Conservation (phyloP, 2,797 vertebrate genomes). For the Ptychadena robeensis region DNA sequence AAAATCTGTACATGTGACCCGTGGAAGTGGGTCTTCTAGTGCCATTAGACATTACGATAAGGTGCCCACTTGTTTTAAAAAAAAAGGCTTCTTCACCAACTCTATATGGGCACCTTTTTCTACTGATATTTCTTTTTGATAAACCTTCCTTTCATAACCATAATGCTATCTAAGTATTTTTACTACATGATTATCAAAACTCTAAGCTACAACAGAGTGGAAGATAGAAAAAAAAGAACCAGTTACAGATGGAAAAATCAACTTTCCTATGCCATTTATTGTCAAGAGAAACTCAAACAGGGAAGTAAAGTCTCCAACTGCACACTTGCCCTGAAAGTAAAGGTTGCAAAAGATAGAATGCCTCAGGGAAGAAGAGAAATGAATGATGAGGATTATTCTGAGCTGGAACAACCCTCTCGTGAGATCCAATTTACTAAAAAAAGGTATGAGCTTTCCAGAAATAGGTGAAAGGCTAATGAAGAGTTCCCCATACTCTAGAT, state of each 20-base stretch:
- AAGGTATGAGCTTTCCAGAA: slow-evolving; percentile 3
- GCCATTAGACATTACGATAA: too few species aligned
- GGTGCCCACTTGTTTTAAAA: too few species aligned
- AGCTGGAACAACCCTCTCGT: slow-evolving; percentile 23
- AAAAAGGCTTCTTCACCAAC: too few species aligned
- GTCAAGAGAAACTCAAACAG: slow-evolving; percentile 35
- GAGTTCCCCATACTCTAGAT: slow-evolving; percentile 8
- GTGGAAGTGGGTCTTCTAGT: too few species aligned
- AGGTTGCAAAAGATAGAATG: slow-evolving; percentile 34
- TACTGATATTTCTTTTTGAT: too few species aligned
- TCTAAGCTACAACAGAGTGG: not conserved
- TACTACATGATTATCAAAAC: not conserved
- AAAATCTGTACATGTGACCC: too few species aligned
- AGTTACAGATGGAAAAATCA: not conserved
- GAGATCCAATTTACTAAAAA: slow-evolving; percentile 41
- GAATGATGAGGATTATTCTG: slow-evolving; percentile 47
- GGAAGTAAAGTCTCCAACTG: slow-evolving; percentile 17
- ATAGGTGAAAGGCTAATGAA: slow-evolving; percentile 40
- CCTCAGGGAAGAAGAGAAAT: slow-evolving; percentile 28
- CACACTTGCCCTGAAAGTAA: slow-evolving; percentile 36
- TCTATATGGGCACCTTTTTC: too few species aligned
- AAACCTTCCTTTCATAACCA: too few species aligned
- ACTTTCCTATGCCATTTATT: slow-evolving; percentile 30
- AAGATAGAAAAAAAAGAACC: not conserved
- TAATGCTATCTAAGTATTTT: not conserved